phyloP scores from a whole-genome alignment of 2,888 invertebrate genomes.

The Noctua pronuba region DNA sequence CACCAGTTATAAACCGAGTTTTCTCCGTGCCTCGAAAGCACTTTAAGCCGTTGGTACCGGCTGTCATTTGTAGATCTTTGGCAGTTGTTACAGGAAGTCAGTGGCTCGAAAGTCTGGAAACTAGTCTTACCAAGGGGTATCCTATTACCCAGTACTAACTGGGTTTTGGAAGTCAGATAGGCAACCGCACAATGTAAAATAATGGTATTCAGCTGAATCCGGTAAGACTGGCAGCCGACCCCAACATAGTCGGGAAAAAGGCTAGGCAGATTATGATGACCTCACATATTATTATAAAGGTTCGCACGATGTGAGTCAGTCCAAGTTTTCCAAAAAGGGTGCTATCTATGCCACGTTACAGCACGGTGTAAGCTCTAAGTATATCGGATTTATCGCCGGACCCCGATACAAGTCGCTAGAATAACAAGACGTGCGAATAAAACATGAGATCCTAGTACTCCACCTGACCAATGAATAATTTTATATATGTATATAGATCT shows the following conservation, averaged over 20 bases:
- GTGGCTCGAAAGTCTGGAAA: neutral
- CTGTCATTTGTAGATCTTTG: neutral
- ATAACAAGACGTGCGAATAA: conserved; percentile 63
- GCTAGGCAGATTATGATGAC: neutral
- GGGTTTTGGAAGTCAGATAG: neutral
- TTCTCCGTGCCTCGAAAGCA: neutral
- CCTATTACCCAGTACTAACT: neutral
- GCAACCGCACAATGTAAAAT: neutral
- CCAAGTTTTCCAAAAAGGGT: neutral
- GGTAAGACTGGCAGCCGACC: too few relatives aligned
- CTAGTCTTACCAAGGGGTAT: too few relatives aligned
- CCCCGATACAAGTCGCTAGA: conserved; percentile 36
- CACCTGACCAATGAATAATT: conserved; percentile 69
- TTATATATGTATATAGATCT: conserved; percentile 22
- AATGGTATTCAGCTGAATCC: neutral
- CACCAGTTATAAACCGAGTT: neutral
- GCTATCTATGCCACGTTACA: neutral
- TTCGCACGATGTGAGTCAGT: neutral
- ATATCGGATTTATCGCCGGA: conserved; percentile 57
- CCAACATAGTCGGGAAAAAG: neutral
- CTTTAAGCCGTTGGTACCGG: too few relatives aligned
- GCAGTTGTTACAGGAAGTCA: neutral
- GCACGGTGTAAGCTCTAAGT: conserved; percentile 36
- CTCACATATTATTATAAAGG: neutral
- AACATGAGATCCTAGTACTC: conserved; percentile 62